Base-by-base conservation (phyloP, 2,113 vertebrate species). In the Tautogolabrus adspersus region DNA sequence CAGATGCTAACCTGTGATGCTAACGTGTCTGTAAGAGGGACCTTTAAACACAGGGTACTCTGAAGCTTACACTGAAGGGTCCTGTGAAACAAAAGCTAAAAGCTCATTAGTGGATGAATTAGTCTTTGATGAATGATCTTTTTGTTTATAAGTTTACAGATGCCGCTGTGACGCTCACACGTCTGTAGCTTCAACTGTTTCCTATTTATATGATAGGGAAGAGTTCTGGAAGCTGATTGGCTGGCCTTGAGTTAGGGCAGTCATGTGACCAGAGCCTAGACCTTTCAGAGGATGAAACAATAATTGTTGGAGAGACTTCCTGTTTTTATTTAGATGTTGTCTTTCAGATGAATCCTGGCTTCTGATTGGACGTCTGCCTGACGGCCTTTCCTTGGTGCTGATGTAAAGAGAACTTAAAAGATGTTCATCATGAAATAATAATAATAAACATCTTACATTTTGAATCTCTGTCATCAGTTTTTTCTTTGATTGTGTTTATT, bases 331-430 rank as follows among this genome's bases (percentile, higher is more conserved):
- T 72, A 13, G 11, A 11, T 4, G 30, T 34, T 23, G 21, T 37
- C 38, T 2, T 16, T 23, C 34, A 23, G 51, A 42, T 68, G 4
- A 68, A 38, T 6, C 7, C 49, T 52, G 49, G 15, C n/a, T 49
- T 49, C 6, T 49, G 10, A 49, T 52, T 19, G 18, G 18, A n/a
- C 8, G 18, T n/a, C 49, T 8, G 19, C 13, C 49, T 9, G 49
- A 9, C 1, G 49, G 8, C 49, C n/a, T 40, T 52, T 15, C 13
- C 8, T 37, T 23, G 59, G 70, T 63, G 70, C 59, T 73, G 49
- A 72, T 62, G 59, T 26, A 72, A 47, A 72, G 30, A 63, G 23
- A 12, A 61, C 69, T 61, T 16, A 8, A 40, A 46, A 22, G 49
- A 19, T 61, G 42, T 58, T 49, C 42, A 6, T 37, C 62, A 3